Evolutionary conservation across 2,888 invertebrate genomes (phyloP), one percentile per base, ranked within the genome.

Genomic region (Abrostola tripartita): DNA sequence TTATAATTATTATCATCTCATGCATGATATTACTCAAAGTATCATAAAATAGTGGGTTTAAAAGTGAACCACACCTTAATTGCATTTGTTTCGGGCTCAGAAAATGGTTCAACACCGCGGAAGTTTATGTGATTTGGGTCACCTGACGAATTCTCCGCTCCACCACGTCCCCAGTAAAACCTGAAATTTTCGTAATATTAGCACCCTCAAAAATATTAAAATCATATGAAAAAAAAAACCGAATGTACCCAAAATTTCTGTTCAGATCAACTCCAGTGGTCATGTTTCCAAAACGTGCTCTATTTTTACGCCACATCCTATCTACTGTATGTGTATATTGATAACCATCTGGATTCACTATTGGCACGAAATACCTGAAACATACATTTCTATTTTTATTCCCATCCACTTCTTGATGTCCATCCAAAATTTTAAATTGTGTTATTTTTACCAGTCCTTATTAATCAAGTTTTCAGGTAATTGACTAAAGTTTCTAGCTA

Each of bases 321-420:
- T 98, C 97, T 11, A 91, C 92, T 0, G 95, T 96, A 85, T 98
- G 97, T 0, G 97, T 96, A 85, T 97, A 97, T 81, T 97, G 97
- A 88, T 98, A 99, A 5, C 98, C 98, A 86, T 98, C 97, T 24
- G 98, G 98, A 90, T 98, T 98, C 38, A 96, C 94, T 11, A 97
- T 95, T 0, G 97, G 97, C 47, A 97, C 92, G 57, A 98, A 92
- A 84, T 96, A 97, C 95, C 95, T 95, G 66, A 58, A 87, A 84
- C 72, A 14, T 59, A 63, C 35, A 14, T 35, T 24, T 60, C 11
- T 37, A 11, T 9, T 51, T 12, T 12, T 12, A 35, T 10, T 35
- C 5, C 12, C n/a, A 7, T 12, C n/a, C 14, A 24, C 24, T 2
- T 24, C 24, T 24, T 24, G 1, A 4, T 24, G 8, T 14, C 14